phyloP scores from a whole-genome alignment of 2,113 vertebrate species.

The Nipponia nippon region DNA sequence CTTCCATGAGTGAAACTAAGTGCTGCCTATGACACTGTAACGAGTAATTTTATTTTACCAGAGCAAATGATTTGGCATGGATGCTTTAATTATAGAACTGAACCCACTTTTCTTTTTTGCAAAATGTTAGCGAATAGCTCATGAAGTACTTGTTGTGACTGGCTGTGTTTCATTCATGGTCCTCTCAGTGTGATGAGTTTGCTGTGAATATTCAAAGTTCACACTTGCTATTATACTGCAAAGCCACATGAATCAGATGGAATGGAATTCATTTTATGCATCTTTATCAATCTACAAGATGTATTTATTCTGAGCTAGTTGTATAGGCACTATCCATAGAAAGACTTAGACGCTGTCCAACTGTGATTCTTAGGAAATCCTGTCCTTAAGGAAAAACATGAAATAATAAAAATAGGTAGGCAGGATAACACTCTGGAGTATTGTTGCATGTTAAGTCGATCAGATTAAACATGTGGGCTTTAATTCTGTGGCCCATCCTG shows the following conservation, averaged over 20 bases:
- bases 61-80: neutral
- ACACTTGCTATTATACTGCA: neutral
- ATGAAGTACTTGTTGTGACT: neutral
- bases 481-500: neutral
- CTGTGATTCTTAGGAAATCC: neutral
- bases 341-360: neutral
- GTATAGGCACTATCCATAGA: neutral
- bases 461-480: neutral
- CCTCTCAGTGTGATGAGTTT: neutral
- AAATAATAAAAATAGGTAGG: neutral
- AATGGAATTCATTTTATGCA: neutral
- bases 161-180: neutral
- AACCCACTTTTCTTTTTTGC: neutral
- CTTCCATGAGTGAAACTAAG: neutral
- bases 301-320: neutral
- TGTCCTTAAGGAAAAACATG: neutral
- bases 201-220: neutral
- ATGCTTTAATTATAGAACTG: neutral
- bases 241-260: neutral
- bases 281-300: neutral
- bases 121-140: neutral
- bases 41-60: neutral
- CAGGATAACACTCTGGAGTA: neutral
- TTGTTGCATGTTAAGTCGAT: neutral
- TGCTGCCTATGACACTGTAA: neutral